These are phyloP conservation scores for Arrhamphus sclerolepis DNA, from an alignment of 2,797 vertebrate species.

Conservation along the genomic window DNA sequence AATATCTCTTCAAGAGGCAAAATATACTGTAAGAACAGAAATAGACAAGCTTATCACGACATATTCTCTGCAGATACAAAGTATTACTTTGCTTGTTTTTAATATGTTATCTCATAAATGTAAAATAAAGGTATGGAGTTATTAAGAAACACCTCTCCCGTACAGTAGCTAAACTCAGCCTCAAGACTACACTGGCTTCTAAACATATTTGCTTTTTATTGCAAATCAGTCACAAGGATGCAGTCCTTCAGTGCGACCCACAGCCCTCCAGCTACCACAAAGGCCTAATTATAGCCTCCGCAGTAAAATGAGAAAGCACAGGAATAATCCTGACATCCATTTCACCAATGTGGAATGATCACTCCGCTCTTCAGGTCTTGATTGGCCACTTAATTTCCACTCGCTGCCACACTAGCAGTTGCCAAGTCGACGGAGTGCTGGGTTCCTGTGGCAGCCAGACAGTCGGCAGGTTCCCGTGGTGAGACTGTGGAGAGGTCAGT, in stretches of 20 bases:
- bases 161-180: constrained; percentile 10
- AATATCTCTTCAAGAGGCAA: too few relatives aligned
- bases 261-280: constrained; percentile 30
- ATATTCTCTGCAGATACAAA: too few relatives aligned
- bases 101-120: too few relatives aligned
- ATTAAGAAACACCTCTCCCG: neutral
- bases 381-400: constrained; percentile 83
- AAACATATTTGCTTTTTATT: constrained; percentile 26
- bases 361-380: constrained; percentile 70
- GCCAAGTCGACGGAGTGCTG: constrained; percentile 68
- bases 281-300: constrained; percentile 55
- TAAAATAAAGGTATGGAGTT: too few relatives aligned
- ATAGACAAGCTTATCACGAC: too few relatives aligned
- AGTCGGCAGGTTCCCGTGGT: constrained; percentile 38
- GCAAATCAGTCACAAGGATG: constrained; percentile 42
- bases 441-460: constrained; percentile 22
- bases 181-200: constrained; percentile 21
- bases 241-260: constrained; percentile 41
- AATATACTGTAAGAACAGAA: too few relatives aligned
- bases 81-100: too few relatives aligned
- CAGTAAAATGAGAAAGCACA: constrained; percentile 57
- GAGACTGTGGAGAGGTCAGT: constrained; percentile 51
- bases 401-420: constrained; percentile 60
- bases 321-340: constrained; percentile 63
- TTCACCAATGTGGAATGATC: constrained; percentile 79